Percentiles rank a stretch among this genome's conserved stretches.
Conservation (phyloP, 2,888 invertebrate genomes). For the Osmoderma eremita region DNA sequence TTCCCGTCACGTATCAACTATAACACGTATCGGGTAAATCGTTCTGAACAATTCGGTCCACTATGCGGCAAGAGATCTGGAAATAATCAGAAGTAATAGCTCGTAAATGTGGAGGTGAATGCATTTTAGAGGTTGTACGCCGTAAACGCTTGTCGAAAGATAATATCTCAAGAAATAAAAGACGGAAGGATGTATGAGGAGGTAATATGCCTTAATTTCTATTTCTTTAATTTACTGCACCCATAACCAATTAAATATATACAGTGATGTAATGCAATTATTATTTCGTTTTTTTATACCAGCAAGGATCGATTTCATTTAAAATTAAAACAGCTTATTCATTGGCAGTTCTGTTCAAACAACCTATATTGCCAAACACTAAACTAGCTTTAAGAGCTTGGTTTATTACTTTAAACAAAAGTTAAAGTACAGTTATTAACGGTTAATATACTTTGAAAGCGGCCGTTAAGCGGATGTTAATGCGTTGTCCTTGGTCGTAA, state of each 20-base stretch:
- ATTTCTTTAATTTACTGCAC: background rate
- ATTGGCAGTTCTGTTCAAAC: too few relatives aligned
- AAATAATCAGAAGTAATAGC: constrained; percentile 37
- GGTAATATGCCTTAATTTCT: background rate
- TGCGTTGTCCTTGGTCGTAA: background rate
- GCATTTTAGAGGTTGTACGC: constrained; percentile 2
- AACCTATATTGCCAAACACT: background rate
- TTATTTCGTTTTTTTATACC: background rate
- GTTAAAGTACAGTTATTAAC: constrained; percentile 12
- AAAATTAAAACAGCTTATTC: too few relatives aligned
- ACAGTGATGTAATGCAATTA: background rate
- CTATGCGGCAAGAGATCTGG: constrained; percentile 28
- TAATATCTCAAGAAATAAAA: background rate
- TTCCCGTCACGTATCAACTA: constrained; percentile 24
- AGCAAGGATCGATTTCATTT: too few relatives aligned
- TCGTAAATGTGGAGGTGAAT: constrained; percentile 35
- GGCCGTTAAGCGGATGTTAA: background rate
- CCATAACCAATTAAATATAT: background rate
- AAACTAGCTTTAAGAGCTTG: background rate
- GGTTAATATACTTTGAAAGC: constrained; percentile 6
- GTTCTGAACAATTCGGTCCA: constrained; percentile 27
- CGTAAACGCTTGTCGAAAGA: background rate
- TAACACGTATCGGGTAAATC: constrained; percentile 36
- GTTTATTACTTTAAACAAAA: constrained; percentile 1
- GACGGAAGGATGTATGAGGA: background rate